Base-by-base conservation (phyloP, 2,797 vertebrate species). In the Cetoscarus ocellatus region DNA sequence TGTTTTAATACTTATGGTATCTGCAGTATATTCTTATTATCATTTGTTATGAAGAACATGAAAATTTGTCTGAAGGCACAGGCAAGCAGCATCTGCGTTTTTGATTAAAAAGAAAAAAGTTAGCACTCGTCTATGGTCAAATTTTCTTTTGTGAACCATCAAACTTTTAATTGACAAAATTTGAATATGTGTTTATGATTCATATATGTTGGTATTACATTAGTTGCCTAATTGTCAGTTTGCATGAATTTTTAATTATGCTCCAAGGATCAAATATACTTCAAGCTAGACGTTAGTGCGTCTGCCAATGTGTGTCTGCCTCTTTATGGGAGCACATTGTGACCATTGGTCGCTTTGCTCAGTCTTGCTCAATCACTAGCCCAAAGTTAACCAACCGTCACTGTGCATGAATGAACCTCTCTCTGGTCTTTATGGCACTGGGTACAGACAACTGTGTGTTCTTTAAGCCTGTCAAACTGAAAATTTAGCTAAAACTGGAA, bases 271-370 rank as follows among this genome's bases (percentile, higher is more conserved):
- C 27, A 14, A 34, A 11, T 1, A 7, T 7, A 8, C 6, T 14
- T 6, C 34, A 34, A 14, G 7, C 6, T 14, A 51, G 50, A 52
- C 5, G 1, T 68, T 10, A 47, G 2, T 17, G 11, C 1, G 6
- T 35, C 15, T 19, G 18, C n/a, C n/a, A 15, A 0, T 9, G 3
- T 53, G 61, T 35, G 40, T 5, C 61, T 39, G 62, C 61, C 51
- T 59, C 64, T 80, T 73, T 77, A 65, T 45, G 49, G n/a, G 10
- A 11, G 5, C 15, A 12, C 17, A 7, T n/a, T 13, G 19, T 78
- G 69, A 73, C 57, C 60, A 65, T 63, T 81, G 80, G 64, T 58
- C 47, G 0, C 19, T 63, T 13, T n/a, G 50, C 3, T 70, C n/a
- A 42, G 49, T 66, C 45, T 83, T 48, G 6, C 51, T 43, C 61